phyloP scores from a whole-genome alignment of 1,140 invertebrate species.

The Gryon sp. region DNA sequence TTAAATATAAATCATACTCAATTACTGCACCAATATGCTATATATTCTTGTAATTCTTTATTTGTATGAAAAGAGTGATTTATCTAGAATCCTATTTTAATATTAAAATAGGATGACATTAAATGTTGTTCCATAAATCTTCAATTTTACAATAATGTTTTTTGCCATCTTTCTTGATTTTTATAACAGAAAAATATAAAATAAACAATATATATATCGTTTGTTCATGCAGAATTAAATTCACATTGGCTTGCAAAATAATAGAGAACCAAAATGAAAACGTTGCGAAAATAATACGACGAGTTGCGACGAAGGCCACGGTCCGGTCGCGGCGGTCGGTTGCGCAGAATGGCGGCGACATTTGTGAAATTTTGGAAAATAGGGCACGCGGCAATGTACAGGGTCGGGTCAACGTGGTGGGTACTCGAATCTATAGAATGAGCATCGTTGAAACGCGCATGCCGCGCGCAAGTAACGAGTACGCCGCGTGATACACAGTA shows the following conservation, averaged over 20 bases:
- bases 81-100: no score
- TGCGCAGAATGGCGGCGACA: slow-evolving; percentile 37
- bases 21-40: no score
- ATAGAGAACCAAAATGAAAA: slow-evolving; percentile 17
- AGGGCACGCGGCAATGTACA: slow-evolving; percentile 59
- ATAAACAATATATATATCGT: no score
- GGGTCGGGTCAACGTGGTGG: slow-evolving; percentile 59
- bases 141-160: no score
- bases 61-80: no score
- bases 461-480: slow-evolving; percentile 33
- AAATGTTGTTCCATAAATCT: no score
- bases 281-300: slow-evolving; percentile 29
- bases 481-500: slow-evolving; percentile 35
- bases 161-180: not conserved
- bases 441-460: slow-evolving; percentile 54
- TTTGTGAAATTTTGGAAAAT: slow-evolving; percentile 65
- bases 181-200: no score
- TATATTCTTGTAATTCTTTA: no score
- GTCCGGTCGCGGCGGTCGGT: slow-evolving; percentile 38
- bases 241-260: not conserved
- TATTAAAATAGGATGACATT: no score
- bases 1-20: no score
- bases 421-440: slow-evolving; percentile 57
- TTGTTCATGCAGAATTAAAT: not conserved
- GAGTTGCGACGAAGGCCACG: slow-evolving; percentile 51